Evolutionary conservation across 2,888 invertebrate species (phyloP).

Genomic region (Leptopilina myrica): DNA sequence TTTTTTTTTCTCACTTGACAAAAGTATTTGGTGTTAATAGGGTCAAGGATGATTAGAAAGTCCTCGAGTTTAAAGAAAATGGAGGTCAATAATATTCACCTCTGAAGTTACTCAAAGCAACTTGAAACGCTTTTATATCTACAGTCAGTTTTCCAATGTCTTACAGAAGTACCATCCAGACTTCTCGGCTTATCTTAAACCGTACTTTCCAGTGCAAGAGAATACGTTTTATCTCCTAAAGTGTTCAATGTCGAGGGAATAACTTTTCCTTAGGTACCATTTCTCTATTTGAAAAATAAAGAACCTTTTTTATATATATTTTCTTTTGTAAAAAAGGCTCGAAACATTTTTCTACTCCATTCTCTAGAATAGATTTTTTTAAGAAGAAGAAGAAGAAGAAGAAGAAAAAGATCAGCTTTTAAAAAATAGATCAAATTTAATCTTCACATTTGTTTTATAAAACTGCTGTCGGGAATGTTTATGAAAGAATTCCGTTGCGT

Average conservation of each 20-base stretch:
- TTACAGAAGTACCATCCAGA: conserved; percentile 26
- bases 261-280: conserved; percentile 7
- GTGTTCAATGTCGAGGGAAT: conserved; percentile 27
- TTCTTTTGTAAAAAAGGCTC: conserved; percentile 1
- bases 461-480: no score
- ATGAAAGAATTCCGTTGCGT: background rate
- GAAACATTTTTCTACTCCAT: background rate
- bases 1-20: conserved; percentile 32
- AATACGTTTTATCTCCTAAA: conserved; percentile 30
- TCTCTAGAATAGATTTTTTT: no score
- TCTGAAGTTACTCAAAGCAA: conserved; percentile 35
- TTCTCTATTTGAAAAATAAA: conserved; percentile 8
- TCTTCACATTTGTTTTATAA: no score
- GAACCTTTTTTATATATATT: background rate
- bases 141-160: conserved; percentile 21
- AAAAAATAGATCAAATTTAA: no score
- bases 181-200: conserved; percentile 19
- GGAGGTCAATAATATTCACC: conserved; percentile 57
- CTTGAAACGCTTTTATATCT: conserved; percentile 17
- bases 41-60: conserved; percentile 65
- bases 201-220: conserved; percentile 5
- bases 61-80: conserved; percentile 51
- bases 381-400: no score
- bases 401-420: no score
- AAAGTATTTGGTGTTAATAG: conserved; percentile 46